These are phyloP conservation scores for Chlorodrepanis virens DNA, from an alignment of 2,113 vertebrate genomes.

Conservation along the genomic window DNA sequence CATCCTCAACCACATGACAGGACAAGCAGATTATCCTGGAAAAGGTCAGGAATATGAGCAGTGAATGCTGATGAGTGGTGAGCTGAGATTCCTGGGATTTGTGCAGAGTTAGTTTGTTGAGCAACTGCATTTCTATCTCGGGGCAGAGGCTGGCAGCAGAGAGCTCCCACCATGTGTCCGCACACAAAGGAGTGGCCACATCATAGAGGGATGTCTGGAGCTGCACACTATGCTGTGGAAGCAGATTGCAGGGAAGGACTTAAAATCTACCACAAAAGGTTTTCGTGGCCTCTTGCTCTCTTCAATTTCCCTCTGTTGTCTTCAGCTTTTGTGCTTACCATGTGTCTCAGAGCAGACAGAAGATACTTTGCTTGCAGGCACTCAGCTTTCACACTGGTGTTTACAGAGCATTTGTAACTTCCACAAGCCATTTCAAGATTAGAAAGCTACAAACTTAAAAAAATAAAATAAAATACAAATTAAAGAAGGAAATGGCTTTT, in stretches of 20 bases:
- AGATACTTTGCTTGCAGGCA: background rate
- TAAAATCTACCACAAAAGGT: background rate
- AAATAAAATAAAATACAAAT: background rate
- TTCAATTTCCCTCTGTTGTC: background rate
- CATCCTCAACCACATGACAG: background rate
- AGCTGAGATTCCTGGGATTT: background rate
- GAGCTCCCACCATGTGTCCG: background rate
- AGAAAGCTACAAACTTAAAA: background rate
- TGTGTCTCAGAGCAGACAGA: background rate
- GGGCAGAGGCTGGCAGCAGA: background rate
- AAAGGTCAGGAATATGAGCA: background rate
- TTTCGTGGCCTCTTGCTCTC: background rate
- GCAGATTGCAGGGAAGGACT: background rate
- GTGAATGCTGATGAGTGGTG: background rate
- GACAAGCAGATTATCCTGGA: background rate
- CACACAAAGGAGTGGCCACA: background rate
- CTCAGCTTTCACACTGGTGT: background rate
- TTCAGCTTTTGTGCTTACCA: background rate
- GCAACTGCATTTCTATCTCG: background rate
- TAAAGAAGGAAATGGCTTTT: conserved; percentile 24
- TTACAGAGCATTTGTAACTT: background rate
- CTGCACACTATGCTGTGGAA: background rate
- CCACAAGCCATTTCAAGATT: background rate
- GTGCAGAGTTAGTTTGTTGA: background rate
- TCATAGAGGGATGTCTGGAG: background rate